A percentile compares a stretch with the other conserved stretches of the same genome.
These are phyloP conservation scores for Psittacula cyanocephala DNA, from an alignment of 2,113 vertebrate genomes.

Conservation along the genomic window DNA sequence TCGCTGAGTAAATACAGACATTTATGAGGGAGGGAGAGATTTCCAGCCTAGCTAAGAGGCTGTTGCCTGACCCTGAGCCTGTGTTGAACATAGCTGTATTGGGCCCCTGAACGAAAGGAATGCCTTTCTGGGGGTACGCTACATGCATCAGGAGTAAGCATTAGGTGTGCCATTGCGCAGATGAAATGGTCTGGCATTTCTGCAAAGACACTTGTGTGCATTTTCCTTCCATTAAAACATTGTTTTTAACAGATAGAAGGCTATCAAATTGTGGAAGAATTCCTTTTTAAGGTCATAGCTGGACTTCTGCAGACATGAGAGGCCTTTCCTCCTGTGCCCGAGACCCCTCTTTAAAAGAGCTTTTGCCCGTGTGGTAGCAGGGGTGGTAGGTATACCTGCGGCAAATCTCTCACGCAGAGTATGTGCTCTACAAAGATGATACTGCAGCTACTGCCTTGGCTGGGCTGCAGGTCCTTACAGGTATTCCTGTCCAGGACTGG, in stretches of 20 bases:
- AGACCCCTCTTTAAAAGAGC: not conserved
- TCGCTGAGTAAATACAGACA: not conserved
- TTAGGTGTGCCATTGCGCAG: not conserved
- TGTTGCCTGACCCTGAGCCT: not conserved
- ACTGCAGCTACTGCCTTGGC: not conserved
- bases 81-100: not conserved
- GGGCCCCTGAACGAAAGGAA: not conserved
- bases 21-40: not conserved
- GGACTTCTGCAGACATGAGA: not conserved
- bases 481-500: not conserved
- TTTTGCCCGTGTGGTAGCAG: rapidly evolving
- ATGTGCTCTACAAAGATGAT: not conserved
- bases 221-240: not conserved
- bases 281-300: not conserved
- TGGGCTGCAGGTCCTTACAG: not conserved
- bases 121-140: not conserved
- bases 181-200: not conserved
- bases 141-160: not conserved
- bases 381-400: not conserved
- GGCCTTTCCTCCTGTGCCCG: not conserved
- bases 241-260: not conserved
- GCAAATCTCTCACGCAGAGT: not conserved
- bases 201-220: not conserved
- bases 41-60: not conserved
- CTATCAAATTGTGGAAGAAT: not conserved